Percentiles rank a stretch among this genome's conserved stretches.
phyloP scores from a whole-genome alignment of 2,797 vertebrate species.

The Epinephelus awoara region DNA sequence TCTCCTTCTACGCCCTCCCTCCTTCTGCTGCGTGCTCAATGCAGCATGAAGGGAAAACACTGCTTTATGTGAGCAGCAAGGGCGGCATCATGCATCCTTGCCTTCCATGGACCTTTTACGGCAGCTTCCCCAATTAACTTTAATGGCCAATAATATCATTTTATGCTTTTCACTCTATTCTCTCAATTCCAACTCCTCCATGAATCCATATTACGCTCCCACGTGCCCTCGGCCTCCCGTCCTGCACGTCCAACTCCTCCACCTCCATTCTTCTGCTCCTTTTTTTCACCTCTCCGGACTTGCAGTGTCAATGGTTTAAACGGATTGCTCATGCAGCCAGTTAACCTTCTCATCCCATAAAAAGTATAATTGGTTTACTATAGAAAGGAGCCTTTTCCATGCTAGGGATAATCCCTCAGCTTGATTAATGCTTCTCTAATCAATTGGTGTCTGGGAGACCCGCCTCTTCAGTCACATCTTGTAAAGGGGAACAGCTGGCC shows the following conservation, averaged over 20 bases:
- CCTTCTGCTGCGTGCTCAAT: slow-evolving; percentile 64
- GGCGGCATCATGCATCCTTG: slow-evolving; percentile 74
- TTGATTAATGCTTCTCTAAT: slow-evolving; percentile 98
- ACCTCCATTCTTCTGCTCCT: slow-evolving; percentile 50
- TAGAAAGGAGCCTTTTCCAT: slow-evolving; percentile 84
- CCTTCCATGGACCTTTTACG: slow-evolving; percentile 72
- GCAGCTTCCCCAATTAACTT: slow-evolving; percentile 87
- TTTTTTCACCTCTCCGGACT: slow-evolving; percentile 73
- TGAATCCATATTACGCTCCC: slow-evolving; percentile 67
- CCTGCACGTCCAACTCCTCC: slow-evolving; percentile 50
- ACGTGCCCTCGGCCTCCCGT: slow-evolving; percentile 30
- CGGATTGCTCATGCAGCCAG: slow-evolving; percentile 84
- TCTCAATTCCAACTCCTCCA: slow-evolving; percentile 67
- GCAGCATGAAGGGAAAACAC: slow-evolving; percentile 79
- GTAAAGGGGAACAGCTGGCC: slow-evolving; percentile 95
- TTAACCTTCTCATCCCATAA: slow-evolving; percentile 89
- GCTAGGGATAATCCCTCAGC: slow-evolving; percentile 92
- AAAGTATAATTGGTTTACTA: slow-evolving; percentile 90
- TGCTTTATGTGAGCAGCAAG: slow-evolving; percentile 75
- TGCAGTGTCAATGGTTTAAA: slow-evolving; percentile 85
- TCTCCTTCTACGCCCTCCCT: slow-evolving; percentile 60
- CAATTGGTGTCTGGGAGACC: slow-evolving; percentile 94
- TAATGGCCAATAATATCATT: slow-evolving; percentile 85
- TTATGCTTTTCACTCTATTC: slow-evolving; percentile 79
- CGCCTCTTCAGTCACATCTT: slow-evolving; percentile 91